These are phyloP conservation scores for Ceratitis capitata DNA, from an alignment of 1,140 invertebrate species.

Conservation along the genomic window DNA sequence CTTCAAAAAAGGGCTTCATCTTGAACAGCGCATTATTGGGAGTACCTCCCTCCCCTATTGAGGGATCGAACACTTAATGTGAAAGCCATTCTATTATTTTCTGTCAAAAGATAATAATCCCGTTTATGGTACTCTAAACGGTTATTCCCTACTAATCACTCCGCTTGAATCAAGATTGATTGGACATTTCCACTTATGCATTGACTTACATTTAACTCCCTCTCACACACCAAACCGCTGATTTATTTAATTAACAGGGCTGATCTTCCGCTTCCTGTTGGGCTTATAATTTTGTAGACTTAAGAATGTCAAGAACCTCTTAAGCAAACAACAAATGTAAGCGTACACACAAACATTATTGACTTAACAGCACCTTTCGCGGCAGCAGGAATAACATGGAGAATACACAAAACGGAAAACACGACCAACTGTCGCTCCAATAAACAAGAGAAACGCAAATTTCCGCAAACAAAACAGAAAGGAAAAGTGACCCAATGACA, in stretches of 20 bases:
- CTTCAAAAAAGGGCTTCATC: no score
- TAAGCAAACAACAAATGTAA: not conserved
- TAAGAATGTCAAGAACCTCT: not conserved
- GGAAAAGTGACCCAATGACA: not conserved
- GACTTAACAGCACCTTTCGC: not conserved
- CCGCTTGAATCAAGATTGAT: not conserved
- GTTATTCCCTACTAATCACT: no score
- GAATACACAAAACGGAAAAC: not conserved
- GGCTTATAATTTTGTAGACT: not conserved
- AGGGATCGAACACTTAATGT: no score
- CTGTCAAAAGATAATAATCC: no score
- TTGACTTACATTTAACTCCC: not conserved
- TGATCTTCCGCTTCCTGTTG: slow-evolving; percentile 3
- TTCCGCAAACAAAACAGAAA: not conserved
- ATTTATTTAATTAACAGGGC: slow-evolving; percentile 27
- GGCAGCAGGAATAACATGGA: not conserved
- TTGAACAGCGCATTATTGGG: no score
- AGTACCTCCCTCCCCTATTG: no score
- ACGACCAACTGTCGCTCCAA: slow-evolving; percentile 8
- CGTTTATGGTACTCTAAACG: no score
- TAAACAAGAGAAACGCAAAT: not conserved
- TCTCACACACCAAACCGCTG: not conserved
- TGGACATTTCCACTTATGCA: not conserved
- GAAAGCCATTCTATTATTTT: no score
- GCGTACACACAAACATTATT: not conserved